A percentile compares a stretch with the other conserved stretches of the same genome.
Conservation (phyloP, 2,113 vertebrate genomes). For the Eretmodus cyanostictus region DNA sequence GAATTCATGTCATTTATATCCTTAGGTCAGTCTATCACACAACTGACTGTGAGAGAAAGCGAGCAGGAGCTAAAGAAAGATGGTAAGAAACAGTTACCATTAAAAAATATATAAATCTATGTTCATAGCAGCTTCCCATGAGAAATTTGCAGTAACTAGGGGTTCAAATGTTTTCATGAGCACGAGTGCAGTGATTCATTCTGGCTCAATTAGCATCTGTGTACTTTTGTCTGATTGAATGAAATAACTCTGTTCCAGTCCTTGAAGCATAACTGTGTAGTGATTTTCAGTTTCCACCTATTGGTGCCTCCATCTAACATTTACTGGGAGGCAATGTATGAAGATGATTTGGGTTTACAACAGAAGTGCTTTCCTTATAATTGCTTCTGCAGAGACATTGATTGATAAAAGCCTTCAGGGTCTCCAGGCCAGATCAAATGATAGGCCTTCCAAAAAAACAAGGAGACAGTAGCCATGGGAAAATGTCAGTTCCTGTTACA, state of each 20-base stretch:
- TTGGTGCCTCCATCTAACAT: constrained; percentile 13
- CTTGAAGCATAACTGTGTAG: constrained; percentile 18
- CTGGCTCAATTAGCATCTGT: constrained; percentile 24
- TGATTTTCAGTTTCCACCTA: constrained; percentile 39
- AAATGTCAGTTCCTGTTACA: neutral
- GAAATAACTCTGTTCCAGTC: constrained; percentile 14
- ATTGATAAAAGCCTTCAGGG: constrained; percentile 25
- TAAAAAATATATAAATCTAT: neutral
- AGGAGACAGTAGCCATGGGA: neutral
- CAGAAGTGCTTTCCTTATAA: constrained; percentile 35
- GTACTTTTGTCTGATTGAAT: constrained; percentile 7
- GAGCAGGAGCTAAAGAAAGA: constrained; percentile 1
- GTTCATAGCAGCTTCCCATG: neutral
- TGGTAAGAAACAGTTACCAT: neutral
- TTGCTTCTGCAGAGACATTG: constrained; percentile 38
- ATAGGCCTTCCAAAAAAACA: neutral
- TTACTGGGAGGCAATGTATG: constrained; percentile 15
- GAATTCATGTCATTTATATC: constrained; percentile 62
- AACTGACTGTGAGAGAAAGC: constrained; percentile 3
- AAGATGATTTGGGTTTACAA: constrained; percentile 36
- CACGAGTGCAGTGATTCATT: constrained; percentile 1
- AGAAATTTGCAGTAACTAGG: neutral
- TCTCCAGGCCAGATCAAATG: neutral
- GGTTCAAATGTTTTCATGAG: neutral
- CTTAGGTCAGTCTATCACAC: constrained; percentile 52